Base-by-base conservation (phyloP, 2,888 invertebrate genomes). In the Aphelenchoides bicaudatus region DNA sequence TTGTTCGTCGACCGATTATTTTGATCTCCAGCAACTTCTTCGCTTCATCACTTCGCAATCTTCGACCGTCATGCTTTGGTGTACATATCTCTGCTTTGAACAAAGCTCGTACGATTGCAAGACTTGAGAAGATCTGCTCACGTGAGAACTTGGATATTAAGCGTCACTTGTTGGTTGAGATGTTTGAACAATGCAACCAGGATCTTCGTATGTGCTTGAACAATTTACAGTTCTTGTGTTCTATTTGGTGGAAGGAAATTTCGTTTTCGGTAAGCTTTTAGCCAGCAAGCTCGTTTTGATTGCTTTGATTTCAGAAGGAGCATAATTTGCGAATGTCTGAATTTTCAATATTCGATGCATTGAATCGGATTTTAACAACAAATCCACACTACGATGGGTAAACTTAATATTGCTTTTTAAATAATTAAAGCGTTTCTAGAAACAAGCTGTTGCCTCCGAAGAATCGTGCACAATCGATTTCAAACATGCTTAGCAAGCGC, bases 181-280 rank as follows among this genome's bases (percentile, higher is more conserved):
- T 53, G 25, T 52, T 61, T 16, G 60, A 56, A 8, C 58, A 47
- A 13, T 58, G 50, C 28, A 16, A 38, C 28, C 13, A 31, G 13
- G 59, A 58, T 27, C 28, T 58, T 13, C 59, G 59, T 10, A 29
- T 50, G 6, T 60, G 47, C 13, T 43, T 58, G 49, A 60, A 47
- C 38, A 50, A 31, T 10, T 31, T 58, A 16, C 59, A 58, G 30
- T 58, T 60, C 21, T 21, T 43, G 21, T 60, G 47, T 3, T 34
- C 59, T 2, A 16, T 37, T 3, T 19, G 37, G 13, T 46, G 8
- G 4, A n/a, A 23, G 5, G 27, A 16, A 5, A 53, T n/a, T 1
- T 13, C 1, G 1, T 13, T 43, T 19, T 53, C 53, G 28, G 49
- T 49, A 49, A 27, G 49, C 13, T n/a, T 10, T 43, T 43, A 21